A percentile compares a stretch with the other conserved stretches of the same genome.
phyloP scores from a whole-genome alignment of 2,888 invertebrate genomes.

The Callosobruchus maculatus region DNA sequence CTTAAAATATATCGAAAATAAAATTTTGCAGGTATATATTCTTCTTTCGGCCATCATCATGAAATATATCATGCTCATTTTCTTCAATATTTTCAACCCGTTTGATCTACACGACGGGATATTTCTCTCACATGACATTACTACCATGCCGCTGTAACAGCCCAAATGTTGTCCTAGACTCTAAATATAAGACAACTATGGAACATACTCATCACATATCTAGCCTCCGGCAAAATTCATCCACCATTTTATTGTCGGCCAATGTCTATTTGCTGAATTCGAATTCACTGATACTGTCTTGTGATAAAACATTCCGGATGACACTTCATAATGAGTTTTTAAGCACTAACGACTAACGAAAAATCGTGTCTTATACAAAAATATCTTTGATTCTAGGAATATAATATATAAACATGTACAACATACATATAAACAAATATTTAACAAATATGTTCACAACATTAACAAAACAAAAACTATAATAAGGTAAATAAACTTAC shows the following conservation, averaged over 20 bases:
- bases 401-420: not conserved
- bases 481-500: not conserved
- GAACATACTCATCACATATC: constrained; percentile 46
- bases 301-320: constrained; percentile 6
- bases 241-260: constrained; percentile 2
- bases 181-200: constrained; percentile 35
- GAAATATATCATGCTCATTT: no score
- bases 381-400: not conserved
- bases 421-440: not conserved
- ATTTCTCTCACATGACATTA: no score
- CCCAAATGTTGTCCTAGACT: not conserved
- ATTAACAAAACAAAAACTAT: not conserved
- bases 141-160: not conserved
- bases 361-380: not conserved
- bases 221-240: constrained; percentile 25
- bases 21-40: no score
- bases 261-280: not conserved
- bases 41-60: no score
- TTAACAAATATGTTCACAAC: not conserved
- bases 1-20: no score
- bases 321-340: not conserved
- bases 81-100: no score
- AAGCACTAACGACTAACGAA: not conserved
- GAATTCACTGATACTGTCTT: constrained; percentile 2
- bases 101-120: no score